phyloP scores from a whole-genome alignment of 53 echinoderm and acorn worm genomes.

The Antedon mediterranea region DNA sequence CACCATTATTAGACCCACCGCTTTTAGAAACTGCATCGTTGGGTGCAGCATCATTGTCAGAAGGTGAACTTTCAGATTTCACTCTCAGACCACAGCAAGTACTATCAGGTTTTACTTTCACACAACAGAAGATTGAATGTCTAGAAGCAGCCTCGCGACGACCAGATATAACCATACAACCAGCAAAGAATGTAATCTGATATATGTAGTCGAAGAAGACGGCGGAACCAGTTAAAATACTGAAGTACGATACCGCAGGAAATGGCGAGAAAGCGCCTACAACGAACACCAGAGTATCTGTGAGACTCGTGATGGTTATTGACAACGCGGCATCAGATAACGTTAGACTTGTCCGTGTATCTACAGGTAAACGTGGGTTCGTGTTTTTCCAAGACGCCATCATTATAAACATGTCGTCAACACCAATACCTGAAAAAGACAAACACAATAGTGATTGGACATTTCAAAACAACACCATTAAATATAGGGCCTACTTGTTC shows the following conservation, averaged over 20 bases:
- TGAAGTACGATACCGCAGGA: slow-evolving; percentile 29
- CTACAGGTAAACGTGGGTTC: slow-evolving; percentile 7
- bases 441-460: no score
- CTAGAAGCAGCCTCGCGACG: slow-evolving; percentile 23
- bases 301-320: slow-evolving; percentile 55
- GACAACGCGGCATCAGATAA: slow-evolving; percentile 52
- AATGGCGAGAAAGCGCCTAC: slow-evolving; percentile 31
- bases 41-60: no score
- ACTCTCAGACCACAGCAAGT: no score
- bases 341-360: slow-evolving; percentile 25
- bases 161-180: slow-evolving; percentile 39
- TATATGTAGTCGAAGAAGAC: slow-evolving; percentile 34
- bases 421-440: slow-evolving; percentile 31
- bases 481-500: no score
- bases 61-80: no score
- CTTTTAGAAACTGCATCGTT: no score
- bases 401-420: slow-evolving; percentile 70
- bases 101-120: no score
- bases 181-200: slow-evolving; percentile 51
- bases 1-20: slow-evolving; percentile 46
- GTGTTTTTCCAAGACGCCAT: slow-evolving; percentile 41
- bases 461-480: no score
- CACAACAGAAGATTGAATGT: slow-evolving; percentile 9
- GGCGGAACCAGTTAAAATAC: slow-evolving; percentile 29
- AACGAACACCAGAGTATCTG: slow-evolving; percentile 38